Base-by-base conservation (phyloP, 2,113 vertebrate genomes). In the Ramphastos sulfuratus region DNA sequence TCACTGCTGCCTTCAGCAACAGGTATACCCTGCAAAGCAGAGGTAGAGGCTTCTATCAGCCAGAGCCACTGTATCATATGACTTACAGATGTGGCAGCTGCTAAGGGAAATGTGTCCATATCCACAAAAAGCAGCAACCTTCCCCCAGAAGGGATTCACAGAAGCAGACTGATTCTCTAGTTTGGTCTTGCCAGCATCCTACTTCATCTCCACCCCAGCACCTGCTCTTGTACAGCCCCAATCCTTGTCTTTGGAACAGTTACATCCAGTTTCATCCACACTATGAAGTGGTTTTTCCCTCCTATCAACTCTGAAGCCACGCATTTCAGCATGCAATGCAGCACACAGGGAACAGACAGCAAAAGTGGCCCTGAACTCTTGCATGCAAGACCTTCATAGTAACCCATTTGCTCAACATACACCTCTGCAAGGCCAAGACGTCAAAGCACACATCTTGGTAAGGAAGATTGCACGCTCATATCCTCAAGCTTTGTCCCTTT, bases 241-340 rank as follows among this genome's bases (percentile, higher is more conserved):
- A 9, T 18, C 44, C 7, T 42, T 25, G 7, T n/a, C n/a, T 44
- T 33, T 54, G 30, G 28, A 65, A 39, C 37, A 59, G 10, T 17
- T 35, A 27, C 14, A 54, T 17, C 28, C 30, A 42, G 12, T 75
- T 87, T 65, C 37, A 50, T 25, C 21, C 9, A 10, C 30, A 4
- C 30, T 23, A 9, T 5, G 25, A 60, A 65, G 17, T n/a, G 28
- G 23, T 6, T 50, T 0, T 70, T 54, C n/a, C 54, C 54, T 42
- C 18, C 14, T 33, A 4, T 21, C 12, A 7, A 16, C 33, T 60
- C 30, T 4, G 1, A 71, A 63, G 24, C 21, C 37, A 56, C 5
- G 1, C 5, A 42, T 9, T 59, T 42, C 28, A 13, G 31, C 0
- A 23, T 58, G 59, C 31, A 28, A 15, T 4, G 4, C 27, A n/a